A percentile compares a stretch with the other conserved stretches of the same genome.
Conservation (phyloP, 2,113 vertebrate genomes). For the Thalassarche chlororhynchos region DNA sequence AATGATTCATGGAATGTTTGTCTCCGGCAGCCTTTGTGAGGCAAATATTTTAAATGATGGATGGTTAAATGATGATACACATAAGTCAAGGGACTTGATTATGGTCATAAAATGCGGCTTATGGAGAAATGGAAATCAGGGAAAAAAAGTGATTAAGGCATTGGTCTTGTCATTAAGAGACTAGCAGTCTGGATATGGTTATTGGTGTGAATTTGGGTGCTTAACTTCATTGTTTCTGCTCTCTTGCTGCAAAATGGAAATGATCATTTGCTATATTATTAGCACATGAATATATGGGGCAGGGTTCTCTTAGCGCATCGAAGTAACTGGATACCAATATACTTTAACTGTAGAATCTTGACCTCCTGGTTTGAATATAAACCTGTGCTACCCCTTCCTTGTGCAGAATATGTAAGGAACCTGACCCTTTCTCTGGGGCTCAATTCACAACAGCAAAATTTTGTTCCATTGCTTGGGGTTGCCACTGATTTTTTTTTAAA, state of each 20-base stretch:
- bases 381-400: background rate
- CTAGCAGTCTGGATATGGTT: background rate
- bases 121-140: background rate
- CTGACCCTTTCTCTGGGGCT: background rate
- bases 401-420: background rate
- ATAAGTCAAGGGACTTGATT: background rate
- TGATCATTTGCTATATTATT: background rate
- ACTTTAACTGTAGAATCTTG: background rate
- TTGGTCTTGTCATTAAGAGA: background rate
- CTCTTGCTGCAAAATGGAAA: background rate
- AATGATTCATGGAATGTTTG: conserved; percentile 30
- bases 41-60: background rate
- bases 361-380: background rate
- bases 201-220: background rate
- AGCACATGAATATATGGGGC: background rate
- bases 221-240: background rate
- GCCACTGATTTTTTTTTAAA: background rate
- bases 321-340: background rate
- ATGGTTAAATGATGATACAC: background rate
- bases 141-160: background rate
- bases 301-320: background rate
- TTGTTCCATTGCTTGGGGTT: background rate
- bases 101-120: background rate
- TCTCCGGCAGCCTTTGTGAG: background rate
- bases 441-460: background rate